Evolutionary conservation across 92 coral and sea anemone genomes (phyloP).

Genomic region (Montipora capitata): DNA sequence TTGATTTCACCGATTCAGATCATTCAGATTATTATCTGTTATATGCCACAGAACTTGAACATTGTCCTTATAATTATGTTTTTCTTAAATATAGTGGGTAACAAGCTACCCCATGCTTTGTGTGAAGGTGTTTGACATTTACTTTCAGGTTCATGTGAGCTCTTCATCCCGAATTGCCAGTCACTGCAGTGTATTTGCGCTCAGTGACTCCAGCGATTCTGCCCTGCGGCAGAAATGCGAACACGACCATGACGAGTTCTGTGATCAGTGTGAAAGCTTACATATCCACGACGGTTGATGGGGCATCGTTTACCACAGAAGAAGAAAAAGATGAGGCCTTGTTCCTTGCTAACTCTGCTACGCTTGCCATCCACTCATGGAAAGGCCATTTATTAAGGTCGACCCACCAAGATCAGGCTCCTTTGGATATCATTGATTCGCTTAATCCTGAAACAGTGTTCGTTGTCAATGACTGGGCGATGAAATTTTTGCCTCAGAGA

Average conservation of each 20-base stretch:
- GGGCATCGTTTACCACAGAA: conserved; percentile 50
- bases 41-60: neutral
- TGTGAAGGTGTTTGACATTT: neutral
- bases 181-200: conserved; percentile 34
- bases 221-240: conserved; percentile 38
- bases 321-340: conserved; percentile 61
- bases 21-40: neutral
- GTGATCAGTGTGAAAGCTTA: conserved; percentile 54
- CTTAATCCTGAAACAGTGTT: conserved; percentile 56
- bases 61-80: neutral
- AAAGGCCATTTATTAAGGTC: conserved; percentile 40
- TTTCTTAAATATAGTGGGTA: neutral
- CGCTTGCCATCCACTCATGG: conserved; percentile 54
- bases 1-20: no score
- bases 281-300: conserved; percentile 26
- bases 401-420: conserved; percentile 58
- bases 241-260: conserved; percentile 58
- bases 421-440: conserved; percentile 43
- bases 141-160: conserved; percentile 49
- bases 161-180: conserved; percentile 22
- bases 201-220: conserved; percentile 3
- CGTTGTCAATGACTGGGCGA: neutral
- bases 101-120: neutral
- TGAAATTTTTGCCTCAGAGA: conserved; percentile 18
- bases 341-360: conserved; percentile 33